phyloP scores from a whole-genome alignment of 35 echinoderm and acorn worm genomes.

The Strongylocentrotus purpuratus region DNA sequence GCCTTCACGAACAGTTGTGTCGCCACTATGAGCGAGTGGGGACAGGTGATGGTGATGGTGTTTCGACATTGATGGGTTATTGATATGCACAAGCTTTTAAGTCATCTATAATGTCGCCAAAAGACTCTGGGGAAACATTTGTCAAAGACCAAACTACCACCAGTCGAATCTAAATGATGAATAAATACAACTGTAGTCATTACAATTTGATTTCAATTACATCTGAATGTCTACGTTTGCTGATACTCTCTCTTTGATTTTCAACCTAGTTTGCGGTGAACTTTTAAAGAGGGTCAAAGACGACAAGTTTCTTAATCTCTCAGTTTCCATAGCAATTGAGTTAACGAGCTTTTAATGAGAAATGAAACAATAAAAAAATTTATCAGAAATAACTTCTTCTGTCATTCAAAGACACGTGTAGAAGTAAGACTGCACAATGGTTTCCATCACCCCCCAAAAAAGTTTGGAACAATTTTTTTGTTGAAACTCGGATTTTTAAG shows the following conservation, averaged over 20 bases:
- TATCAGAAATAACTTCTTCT: not conserved
- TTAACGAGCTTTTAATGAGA: not conserved
- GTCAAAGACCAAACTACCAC: not conserved
- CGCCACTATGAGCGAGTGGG: not conserved
- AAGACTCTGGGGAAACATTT: constrained; percentile 9
- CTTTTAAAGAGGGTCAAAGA: not conserved
- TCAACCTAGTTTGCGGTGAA: not conserved
- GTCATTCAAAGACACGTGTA: not conserved
- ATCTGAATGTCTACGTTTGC: not conserved
- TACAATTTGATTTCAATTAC: not conserved
- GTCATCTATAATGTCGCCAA: not conserved
- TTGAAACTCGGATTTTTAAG: not conserved
- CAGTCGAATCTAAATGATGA: not conserved
- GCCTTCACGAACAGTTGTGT: not conserved
- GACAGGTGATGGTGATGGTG: not conserved
- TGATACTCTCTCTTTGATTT: not conserved
- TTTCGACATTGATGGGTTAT: constrained; percentile 20
- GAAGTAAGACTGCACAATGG: not conserved
- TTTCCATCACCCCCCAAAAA: not conserved
- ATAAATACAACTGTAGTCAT: not conserved
- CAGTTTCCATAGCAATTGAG: no score
- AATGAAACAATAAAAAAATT: not conserved
- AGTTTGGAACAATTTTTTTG: not conserved
- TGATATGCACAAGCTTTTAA: not conserved
- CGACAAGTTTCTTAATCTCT: no score